phyloP scores from a whole-genome alignment of 2,888 invertebrate genomes.

The Ormyrus thymus region DNA sequence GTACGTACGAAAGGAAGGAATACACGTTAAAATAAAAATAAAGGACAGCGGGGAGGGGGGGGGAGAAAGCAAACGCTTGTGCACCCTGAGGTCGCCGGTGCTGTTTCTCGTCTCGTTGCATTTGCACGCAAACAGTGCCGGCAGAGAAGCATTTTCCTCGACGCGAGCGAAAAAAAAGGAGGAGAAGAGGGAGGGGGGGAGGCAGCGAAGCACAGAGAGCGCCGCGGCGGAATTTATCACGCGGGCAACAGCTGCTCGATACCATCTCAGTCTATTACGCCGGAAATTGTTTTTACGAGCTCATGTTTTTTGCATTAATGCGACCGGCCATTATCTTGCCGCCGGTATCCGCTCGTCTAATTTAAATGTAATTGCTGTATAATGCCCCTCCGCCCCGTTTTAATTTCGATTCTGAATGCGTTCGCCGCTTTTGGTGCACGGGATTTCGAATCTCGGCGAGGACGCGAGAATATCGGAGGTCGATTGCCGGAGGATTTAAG shows the following conservation, averaged over 20 bases:
- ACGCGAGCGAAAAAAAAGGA: not conserved
- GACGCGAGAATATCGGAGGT: slow-evolving; percentile 21
- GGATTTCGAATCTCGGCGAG: not conserved
- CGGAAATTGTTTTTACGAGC: slow-evolving; percentile 49
- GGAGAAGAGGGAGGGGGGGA: too few relatives aligned
- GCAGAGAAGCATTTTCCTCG: slow-evolving; percentile 15
- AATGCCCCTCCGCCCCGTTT: slow-evolving; percentile 13
- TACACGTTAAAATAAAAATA: slow-evolving; percentile 3
- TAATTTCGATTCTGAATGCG: slow-evolving; percentile 36
- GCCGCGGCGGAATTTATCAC: slow-evolving; percentile 38
- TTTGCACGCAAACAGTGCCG: slow-evolving; percentile 32
- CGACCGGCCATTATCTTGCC: slow-evolving; percentile 20
- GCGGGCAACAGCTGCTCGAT: slow-evolving; percentile 41
- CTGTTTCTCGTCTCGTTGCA: slow-evolving; percentile 35
- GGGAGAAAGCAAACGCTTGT: not conserved
- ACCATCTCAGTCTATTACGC: slow-evolving; percentile 43
- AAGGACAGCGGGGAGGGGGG: not conserved
- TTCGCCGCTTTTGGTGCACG: too few relatives aligned
- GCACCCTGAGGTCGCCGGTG: too few relatives aligned
- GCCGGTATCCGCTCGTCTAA: slow-evolving; percentile 13
- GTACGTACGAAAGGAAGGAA: not conserved
- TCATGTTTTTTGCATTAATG: slow-evolving; percentile 49
- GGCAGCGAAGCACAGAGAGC: slow-evolving; percentile 2
- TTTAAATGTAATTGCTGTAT: slow-evolving; percentile 43
- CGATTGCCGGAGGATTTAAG: not conserved